Evolutionary conservation across 2,888 invertebrate genomes (phyloP).

Genomic region (Agrilus cyanescens): DNA sequence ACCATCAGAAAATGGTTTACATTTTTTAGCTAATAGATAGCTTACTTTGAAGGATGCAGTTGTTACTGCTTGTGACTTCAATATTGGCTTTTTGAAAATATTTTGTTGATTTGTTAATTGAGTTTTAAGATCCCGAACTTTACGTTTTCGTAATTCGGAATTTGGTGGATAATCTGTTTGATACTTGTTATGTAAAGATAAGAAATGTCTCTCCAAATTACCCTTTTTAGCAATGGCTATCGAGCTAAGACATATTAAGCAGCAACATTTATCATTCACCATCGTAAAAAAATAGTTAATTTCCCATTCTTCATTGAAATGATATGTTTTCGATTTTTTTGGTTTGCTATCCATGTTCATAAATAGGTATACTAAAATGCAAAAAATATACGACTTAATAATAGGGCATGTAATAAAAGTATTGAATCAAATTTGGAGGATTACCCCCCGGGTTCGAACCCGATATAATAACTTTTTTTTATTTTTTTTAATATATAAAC

Average conservation of each 20-base stretch:
- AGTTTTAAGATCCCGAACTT: slow-evolving; percentile 11
- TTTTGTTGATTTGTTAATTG: slow-evolving; percentile 14
- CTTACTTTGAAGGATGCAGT: slow-evolving; percentile 14
- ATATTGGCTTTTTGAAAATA: slow-evolving; percentile 13
- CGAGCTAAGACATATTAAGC: slow-evolving; percentile 9
- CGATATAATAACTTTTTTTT: no score
- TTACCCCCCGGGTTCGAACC: no score
- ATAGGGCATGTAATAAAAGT: no score
- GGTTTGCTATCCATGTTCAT: slow-evolving; percentile 7
- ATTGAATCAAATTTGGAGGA: no score
- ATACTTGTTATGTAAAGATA: slow-evolving; percentile 10
- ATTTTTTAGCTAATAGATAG: slow-evolving; percentile 13
- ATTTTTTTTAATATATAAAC: no score
- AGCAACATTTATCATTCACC: slow-evolving; percentile 13
- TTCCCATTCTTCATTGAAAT: slow-evolving; percentile 13
- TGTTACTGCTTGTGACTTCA: slow-evolving; percentile 11
- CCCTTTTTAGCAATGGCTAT: slow-evolving; percentile 11
- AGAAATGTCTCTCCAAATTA: slow-evolving; percentile 12
- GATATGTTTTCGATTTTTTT: slow-evolving; percentile 11
- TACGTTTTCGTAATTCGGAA: slow-evolving; percentile 9
- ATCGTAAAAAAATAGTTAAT: slow-evolving; percentile 11
- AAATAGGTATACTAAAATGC: background rate
- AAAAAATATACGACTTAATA: no score
- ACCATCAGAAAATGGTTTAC: no score
- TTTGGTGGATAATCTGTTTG: slow-evolving; percentile 12